Evolutionary conservation across 1,140 invertebrate species (phyloP).

Genomic region (Acromyrmex charruanus): DNA sequence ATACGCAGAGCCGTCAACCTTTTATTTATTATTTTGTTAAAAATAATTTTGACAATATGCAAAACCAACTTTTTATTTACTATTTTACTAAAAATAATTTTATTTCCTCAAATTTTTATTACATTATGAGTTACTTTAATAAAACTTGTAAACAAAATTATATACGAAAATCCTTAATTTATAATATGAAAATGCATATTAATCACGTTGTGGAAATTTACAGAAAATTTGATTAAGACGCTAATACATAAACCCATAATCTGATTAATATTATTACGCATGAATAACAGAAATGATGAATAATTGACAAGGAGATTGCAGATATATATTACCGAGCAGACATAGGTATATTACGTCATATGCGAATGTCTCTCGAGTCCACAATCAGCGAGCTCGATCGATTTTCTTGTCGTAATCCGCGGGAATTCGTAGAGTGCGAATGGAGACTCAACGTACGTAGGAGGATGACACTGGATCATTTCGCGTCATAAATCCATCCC

Average conservation of each 20-base stretch:
- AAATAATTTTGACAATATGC: neutral
- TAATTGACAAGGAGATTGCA: neutral
- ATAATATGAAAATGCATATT: neutral
- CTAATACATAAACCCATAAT: neutral
- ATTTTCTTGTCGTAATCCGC: neutral
- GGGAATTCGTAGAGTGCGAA: neutral
- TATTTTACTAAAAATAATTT: neutral
- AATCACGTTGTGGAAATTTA: neutral
- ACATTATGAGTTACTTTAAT: neutral
- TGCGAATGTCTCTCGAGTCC: conserved; percentile 9
- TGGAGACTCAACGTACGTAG: neutral
- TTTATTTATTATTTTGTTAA: neutral
- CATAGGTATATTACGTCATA: neutral
- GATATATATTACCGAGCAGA: neutral
- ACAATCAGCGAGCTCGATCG: neutral
- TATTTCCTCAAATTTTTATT: neutral
- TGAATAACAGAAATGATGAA: neutral
- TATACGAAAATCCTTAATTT: neutral
- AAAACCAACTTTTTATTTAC: neutral
- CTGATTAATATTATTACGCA: neutral
- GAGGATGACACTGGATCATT: conserved; percentile 20
- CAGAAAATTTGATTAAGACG: neutral
- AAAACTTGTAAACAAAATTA: neutral
- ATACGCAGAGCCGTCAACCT: neutral
- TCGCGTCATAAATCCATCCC: conserved; percentile 6